phyloP scores from a whole-genome alignment of 2,888 invertebrate species.

The Lepidocyrtoides sp. region DNA sequence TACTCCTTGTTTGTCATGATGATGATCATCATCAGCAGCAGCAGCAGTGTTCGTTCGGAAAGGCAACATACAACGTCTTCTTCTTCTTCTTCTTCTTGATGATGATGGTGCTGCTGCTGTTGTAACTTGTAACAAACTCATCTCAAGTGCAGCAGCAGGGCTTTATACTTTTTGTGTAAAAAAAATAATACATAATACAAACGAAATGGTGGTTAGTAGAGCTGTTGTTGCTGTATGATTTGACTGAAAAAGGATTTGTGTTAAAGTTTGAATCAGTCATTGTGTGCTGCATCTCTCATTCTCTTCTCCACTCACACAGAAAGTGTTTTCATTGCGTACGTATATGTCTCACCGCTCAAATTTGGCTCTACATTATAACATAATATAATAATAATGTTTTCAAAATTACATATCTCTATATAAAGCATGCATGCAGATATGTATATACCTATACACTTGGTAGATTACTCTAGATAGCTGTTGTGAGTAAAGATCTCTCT shows the following conservation, averaged over 20 bases:
- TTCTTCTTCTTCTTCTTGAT: neutral
- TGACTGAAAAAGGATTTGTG: constrained; percentile 42
- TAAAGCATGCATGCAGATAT: too few relatives aligned
- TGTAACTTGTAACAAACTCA: constrained; percentile 14
- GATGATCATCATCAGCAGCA: constrained; percentile 10
- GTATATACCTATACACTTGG: constrained; percentile 1
- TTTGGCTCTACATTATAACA: constrained; percentile 20
- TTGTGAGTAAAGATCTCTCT: constrained; percentile 49
- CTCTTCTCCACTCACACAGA: constrained; percentile 35
- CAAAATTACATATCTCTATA: neutral
- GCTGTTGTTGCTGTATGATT: neutral
- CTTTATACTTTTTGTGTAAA: constrained; percentile 42
- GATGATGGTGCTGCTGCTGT: constrained; percentile 31
- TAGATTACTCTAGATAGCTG: constrained; percentile 44
- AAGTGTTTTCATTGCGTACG: constrained; percentile 42
- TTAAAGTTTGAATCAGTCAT: constrained; percentile 47
- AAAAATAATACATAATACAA: constrained; percentile 29
- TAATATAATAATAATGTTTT: neutral
- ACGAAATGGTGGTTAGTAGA: constrained; percentile 15
- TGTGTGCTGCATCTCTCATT: constrained; percentile 37
- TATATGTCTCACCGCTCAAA: constrained; percentile 53
- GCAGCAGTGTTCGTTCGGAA: too few relatives aligned
- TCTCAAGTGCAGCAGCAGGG: constrained; percentile 52
- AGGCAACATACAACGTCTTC: constrained; percentile 16
- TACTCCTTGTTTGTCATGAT: neutral